These are phyloP conservation scores for Scartelaos histophorus DNA, from an alignment of 2,113 vertebrate genomes.

Conservation along the genomic window DNA sequence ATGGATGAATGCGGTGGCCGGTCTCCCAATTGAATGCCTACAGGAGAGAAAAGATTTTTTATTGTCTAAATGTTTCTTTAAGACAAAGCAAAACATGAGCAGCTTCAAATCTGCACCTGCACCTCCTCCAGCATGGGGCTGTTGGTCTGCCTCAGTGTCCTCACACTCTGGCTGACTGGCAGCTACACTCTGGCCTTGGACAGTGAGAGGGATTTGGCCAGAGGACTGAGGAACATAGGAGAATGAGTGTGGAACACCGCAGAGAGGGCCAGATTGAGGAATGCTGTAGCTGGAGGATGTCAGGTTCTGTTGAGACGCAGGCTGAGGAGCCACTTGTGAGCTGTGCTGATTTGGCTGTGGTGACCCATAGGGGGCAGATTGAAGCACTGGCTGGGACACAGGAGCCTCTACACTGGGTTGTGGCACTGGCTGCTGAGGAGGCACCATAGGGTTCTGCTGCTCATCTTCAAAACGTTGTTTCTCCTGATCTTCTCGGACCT, in stretches of 20 bases:
- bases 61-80: background rate
- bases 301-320: conserved; percentile 58
- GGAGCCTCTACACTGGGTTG: conserved; percentile 55
- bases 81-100: background rate
- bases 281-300: conserved; percentile 55
- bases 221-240: conserved; percentile 49
- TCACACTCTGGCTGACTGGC: conserved; percentile 77
- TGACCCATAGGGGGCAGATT: conserved; percentile 42
- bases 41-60: background rate
- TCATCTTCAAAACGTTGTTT: conserved; percentile 88
- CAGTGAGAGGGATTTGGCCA: conserved; percentile 39
- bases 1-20: conserved; percentile 43
- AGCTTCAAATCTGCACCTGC: conserved; percentile 72
- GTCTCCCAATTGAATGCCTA: conserved; percentile 51
- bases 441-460: conserved; percentile 38
- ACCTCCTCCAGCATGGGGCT: conserved; percentile 83
- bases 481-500: conserved; percentile 89
- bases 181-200: conserved; percentile 51
- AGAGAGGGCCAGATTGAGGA: conserved; percentile 49
- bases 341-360: conserved; percentile 59
- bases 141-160: conserved; percentile 87
- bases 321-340: conserved; percentile 54
- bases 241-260: conserved; percentile 36
- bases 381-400: conserved; percentile 43
- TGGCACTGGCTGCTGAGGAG: conserved; percentile 66